phyloP scores from a whole-genome alignment of 1,140 invertebrate genomes.

The Psilanteris sp. region DNA sequence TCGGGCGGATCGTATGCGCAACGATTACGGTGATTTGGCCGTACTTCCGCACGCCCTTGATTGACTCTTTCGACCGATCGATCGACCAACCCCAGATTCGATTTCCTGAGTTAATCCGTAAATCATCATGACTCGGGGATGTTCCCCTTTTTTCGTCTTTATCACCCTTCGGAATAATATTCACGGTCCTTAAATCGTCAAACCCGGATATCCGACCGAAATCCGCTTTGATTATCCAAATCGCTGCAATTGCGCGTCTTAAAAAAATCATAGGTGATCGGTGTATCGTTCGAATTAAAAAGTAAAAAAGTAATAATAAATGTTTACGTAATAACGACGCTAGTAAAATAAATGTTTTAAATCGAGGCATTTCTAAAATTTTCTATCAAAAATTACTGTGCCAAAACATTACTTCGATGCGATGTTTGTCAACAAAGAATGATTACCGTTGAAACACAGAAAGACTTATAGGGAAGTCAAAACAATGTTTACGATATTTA shows the following conservation, averaged over 20 bases:
- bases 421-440: no score
- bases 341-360: no score
- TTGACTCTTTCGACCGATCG: constrained; percentile 46
- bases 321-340: no score
- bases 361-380: no score
- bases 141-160: constrained; percentile 25
- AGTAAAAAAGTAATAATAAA: no score
- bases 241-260: constrained; percentile 15
- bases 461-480: no score
- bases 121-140: constrained; percentile 36
- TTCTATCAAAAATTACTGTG: no score
- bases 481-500: no score
- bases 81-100: constrained; percentile 23
- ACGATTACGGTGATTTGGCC: constrained; percentile 48
- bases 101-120: constrained; percentile 45
- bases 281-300: no score
- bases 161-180: constrained; percentile 43
- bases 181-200: constrained; percentile 13
- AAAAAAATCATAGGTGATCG: no score
- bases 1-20: constrained; percentile 15
- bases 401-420: no score
- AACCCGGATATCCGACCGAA: constrained; percentile 37
- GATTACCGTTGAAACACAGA: no score
- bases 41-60: constrained; percentile 51
- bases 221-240: constrained; percentile 38